Conservation (phyloP, 53 echinoderm and acorn worm species). For the Henricia sp. region DNA sequence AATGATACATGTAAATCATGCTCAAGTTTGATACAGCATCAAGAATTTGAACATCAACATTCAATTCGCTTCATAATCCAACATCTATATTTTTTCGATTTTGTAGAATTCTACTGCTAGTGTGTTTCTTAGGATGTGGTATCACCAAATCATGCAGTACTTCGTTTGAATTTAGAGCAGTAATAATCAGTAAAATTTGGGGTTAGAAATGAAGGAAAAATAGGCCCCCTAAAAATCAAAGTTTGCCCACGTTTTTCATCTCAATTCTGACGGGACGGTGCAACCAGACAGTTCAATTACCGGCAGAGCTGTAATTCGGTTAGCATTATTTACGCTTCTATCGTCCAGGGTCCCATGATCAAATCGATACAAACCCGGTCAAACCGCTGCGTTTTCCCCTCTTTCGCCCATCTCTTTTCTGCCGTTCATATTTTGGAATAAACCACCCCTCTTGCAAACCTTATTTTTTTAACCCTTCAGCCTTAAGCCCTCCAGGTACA, state of each 20-base stretch:
- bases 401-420: background rate
- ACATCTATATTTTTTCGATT: no score
- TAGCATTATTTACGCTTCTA: constrained; percentile 70
- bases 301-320: constrained; percentile 60
- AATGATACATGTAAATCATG: no score
- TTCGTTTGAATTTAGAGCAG: no score
- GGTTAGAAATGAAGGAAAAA: no score
- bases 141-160: no score
- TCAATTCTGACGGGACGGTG: constrained; percentile 4
- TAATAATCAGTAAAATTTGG: no score
- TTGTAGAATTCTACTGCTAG: no score
- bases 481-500: constrained; percentile 25
- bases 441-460: constrained; percentile 15
- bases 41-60: no score
- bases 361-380: constrained; percentile 67
- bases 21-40: no score
- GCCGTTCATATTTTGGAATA: background rate
- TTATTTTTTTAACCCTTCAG: constrained; percentile 38
- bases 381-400: constrained; percentile 23
- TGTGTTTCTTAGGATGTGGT: no score
- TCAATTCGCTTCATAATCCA: no score
- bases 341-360: constrained; percentile 33
- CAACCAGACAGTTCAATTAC: constrained; percentile 64
- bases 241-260: background rate
- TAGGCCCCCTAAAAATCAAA: no score